A percentile compares a stretch with the other conserved stretches of the same genome.
Conservation (phyloP, 2,113 vertebrate genomes). For the Psophia crepitans region DNA sequence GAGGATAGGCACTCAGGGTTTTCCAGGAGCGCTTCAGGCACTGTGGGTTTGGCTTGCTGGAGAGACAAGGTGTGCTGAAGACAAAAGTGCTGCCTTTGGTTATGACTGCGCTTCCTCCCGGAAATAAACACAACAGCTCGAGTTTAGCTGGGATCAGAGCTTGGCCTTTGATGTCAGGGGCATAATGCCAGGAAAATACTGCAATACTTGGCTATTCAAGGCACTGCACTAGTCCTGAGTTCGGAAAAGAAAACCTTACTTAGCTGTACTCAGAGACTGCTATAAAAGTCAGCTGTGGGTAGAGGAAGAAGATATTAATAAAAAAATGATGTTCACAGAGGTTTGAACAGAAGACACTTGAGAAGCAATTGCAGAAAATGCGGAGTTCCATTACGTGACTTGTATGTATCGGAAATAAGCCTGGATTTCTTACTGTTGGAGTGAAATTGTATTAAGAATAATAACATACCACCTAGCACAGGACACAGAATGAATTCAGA, state of each 20-base stretch:
- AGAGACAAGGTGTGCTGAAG: conserved; percentile 14
- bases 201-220: neutral
- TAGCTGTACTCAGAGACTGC: neutral
- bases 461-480: neutral
- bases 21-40: neutral
- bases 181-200: conserved; percentile 35
- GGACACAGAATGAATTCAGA: neutral
- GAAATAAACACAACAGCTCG: conserved; percentile 34
- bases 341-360: neutral
- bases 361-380: neutral
- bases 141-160: conserved; percentile 18
- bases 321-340: neutral
- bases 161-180: conserved; percentile 17
- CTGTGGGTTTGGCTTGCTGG: neutral
- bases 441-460: neutral
- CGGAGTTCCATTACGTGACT: neutral
- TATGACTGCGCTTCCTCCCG: conserved; percentile 21
- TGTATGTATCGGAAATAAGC: neutral
- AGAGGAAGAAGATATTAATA: neutral
- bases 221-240: neutral
- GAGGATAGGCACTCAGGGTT: neutral
- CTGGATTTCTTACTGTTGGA: neutral
- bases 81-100: conserved; percentile 38
- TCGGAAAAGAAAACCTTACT: neutral
- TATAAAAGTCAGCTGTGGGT: neutral